Conservation (phyloP, 1,140 invertebrate species). For the Colletes latitarsis region DNA sequence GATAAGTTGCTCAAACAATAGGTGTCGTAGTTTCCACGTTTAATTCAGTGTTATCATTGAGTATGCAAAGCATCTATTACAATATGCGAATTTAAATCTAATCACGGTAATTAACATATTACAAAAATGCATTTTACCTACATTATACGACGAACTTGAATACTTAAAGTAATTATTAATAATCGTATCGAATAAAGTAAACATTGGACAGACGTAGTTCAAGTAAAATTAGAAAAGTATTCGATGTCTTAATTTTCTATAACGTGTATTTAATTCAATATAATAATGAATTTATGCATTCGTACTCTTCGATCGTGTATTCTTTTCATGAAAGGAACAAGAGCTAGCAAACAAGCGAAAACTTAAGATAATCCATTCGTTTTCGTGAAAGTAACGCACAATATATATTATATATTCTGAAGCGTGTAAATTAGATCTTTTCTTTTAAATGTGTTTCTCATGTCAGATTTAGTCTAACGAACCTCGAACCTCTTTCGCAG, state of each 20-base stretch:
- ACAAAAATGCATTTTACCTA: neutral
- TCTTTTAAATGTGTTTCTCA: neutral
- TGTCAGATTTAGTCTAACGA: slow-evolving; percentile 41
- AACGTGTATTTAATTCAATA: too few relatives aligned
- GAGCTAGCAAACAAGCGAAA: too few relatives aligned
- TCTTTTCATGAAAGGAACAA: too few relatives aligned
- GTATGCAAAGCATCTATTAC: neutral
- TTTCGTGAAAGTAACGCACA: too few relatives aligned
- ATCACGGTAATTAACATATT: neutral
- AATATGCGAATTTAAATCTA: neutral
- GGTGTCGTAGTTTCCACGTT: neutral
- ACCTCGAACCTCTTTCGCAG: slow-evolving; percentile 82
- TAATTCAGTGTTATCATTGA: neutral
- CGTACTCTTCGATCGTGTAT: too few relatives aligned
- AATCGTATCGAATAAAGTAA: too few relatives aligned
- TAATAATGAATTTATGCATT: too few relatives aligned
- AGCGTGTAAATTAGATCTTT: too few relatives aligned
- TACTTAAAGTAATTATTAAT: neutral
- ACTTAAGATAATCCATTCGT: too few relatives aligned
- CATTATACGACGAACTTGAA: too few relatives aligned
- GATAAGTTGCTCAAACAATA: slow-evolving; percentile 54
- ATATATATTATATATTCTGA: too few relatives aligned
- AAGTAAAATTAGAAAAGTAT: neutral
- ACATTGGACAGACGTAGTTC: too few relatives aligned
- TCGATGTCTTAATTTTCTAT: neutral